phyloP scores from a whole-genome alignment of 2,797 vertebrate genomes.

The Sardinella longiceps region DNA sequence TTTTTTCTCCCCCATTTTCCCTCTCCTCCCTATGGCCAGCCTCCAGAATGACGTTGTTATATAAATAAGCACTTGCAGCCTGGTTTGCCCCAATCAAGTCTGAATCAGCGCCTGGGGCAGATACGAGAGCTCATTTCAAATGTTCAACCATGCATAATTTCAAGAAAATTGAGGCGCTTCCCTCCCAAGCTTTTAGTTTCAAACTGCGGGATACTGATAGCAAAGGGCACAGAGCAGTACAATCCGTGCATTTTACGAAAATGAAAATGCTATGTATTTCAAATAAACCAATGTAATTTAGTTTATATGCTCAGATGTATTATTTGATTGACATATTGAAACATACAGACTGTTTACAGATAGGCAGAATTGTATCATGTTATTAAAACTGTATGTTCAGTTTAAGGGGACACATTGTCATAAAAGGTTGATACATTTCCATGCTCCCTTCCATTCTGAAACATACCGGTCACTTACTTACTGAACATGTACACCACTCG shows the following conservation, averaged over 20 bases:
- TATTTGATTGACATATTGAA: background rate
- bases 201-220: constrained; percentile 58
- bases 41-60: constrained; percentile 87
- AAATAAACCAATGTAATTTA: background rate
- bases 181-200: constrained; percentile 65
- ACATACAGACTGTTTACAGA: background rate
- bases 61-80: constrained; percentile 91
- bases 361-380: background rate
- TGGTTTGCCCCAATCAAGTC: constrained; percentile 93
- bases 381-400: background rate
- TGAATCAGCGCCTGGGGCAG: constrained; percentile 88
- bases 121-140: constrained; percentile 93
- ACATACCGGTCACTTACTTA: constrained; percentile 17
- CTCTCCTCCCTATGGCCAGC: constrained; percentile 80
- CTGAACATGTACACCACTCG: background rate
- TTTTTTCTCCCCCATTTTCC: constrained; percentile 25
- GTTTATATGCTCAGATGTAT: background rate
- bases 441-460: background rate
- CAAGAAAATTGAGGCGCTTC: constrained; percentile 77
- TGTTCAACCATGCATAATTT: constrained; percentile 86
- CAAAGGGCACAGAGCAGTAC: constrained; percentile 10
- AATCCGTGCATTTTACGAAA: background rate
- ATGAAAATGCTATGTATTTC: constrained; percentile 12
- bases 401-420: background rate
- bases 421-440: background rate